Percentiles rank a stretch among this genome's conserved stretches.
These are phyloP conservation scores for Petrocephalus zakoni DNA, from an alignment of 2,113 vertebrate species.

Conservation along the genomic window DNA sequence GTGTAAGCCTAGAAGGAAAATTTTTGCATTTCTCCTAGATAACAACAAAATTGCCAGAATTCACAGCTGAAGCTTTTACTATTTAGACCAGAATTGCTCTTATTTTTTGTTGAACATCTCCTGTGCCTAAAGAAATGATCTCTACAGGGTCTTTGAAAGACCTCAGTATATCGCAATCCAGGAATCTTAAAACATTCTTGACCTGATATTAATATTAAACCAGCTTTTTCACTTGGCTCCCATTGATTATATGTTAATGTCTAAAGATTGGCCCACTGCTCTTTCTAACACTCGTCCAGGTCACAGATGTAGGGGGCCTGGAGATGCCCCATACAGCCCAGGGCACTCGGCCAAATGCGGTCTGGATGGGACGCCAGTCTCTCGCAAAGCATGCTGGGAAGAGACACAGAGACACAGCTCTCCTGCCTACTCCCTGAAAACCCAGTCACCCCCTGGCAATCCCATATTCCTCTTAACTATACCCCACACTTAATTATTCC, in stretches of 20 bases:
- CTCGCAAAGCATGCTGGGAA: not conserved
- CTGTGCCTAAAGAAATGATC: not conserved
- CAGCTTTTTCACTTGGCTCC: not conserved
- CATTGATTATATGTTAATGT: not conserved
- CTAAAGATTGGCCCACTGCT: not conserved
- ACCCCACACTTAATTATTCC: not conserved
- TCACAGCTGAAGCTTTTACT: not conserved
- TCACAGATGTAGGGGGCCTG: not conserved
- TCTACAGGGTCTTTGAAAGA: not conserved
- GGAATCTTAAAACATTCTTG: not conserved
- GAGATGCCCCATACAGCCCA: not conserved
- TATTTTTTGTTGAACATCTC: not conserved
- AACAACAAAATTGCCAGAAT: not conserved
- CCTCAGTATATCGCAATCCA: not conserved
- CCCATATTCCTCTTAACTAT: not conserved
- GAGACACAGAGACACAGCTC: not conserved
- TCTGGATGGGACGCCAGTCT: not conserved
- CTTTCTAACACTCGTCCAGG: not conserved
- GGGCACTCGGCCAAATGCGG: not conserved
- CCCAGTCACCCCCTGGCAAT: not conserved
- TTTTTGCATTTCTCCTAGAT: not conserved
- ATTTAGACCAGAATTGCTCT: not conserved
- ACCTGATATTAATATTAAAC: not conserved
- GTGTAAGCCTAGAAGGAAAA: not conserved
- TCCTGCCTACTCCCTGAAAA: not conserved